phyloP scores from a whole-genome alignment of 2,797 vertebrate genomes.

The Oreonectes daqikongensis region DNA sequence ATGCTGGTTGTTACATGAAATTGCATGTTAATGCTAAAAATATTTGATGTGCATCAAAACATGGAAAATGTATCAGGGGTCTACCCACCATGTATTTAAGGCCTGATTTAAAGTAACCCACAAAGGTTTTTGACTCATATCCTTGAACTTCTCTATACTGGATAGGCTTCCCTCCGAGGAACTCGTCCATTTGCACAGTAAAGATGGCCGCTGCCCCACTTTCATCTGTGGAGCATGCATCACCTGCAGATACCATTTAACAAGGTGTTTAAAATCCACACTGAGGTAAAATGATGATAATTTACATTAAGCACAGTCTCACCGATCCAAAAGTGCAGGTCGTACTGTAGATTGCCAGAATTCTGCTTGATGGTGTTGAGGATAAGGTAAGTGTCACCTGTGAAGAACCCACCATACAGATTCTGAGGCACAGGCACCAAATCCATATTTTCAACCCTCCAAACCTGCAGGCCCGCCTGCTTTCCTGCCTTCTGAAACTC shows the following conservation, averaged over 20 bases:
- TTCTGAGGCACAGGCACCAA: constrained; percentile 82
- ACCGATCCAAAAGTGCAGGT: constrained; percentile 92
- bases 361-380: constrained; percentile 79
- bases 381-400: constrained; percentile 85
- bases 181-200: constrained; percentile 87
- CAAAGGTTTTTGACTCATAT: constrained; percentile 83
- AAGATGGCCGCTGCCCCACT: constrained; percentile 86
- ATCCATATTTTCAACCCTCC: constrained; percentile 88
- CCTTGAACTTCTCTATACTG: constrained; percentile 88
- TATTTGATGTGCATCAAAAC: neutral
- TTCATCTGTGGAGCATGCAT: constrained; percentile 84
- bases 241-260: constrained; percentile 69
- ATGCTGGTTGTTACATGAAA: neutral
- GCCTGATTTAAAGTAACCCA: constrained; percentile 88
- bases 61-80: no score
- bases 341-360: constrained; percentile 76
- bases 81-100: constrained; percentile 85
- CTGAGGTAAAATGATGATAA: neutral
- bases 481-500: constrained; percentile 85
- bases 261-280: neutral
- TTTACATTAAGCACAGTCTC: constrained; percentile 15
- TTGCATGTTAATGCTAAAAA: neutral
- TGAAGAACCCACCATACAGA: constrained; percentile 85
- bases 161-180: constrained; percentile 80
- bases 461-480: constrained; percentile 85